phyloP scores from a whole-genome alignment of 2,888 invertebrate species.

The Aporophyla nigra region DNA sequence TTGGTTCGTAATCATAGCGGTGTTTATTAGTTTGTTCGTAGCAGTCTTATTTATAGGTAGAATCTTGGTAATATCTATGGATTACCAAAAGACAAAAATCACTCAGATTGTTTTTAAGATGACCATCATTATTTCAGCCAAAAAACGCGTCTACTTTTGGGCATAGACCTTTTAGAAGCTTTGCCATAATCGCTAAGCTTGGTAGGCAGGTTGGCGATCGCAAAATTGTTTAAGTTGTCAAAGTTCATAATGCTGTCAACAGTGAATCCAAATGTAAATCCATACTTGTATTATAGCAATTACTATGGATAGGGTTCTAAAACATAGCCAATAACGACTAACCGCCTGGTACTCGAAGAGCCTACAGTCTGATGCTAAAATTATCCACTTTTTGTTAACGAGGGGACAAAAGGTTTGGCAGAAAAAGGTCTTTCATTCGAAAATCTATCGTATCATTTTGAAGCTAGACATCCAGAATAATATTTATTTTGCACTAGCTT shows the following conservation, averaged over 20 bases:
- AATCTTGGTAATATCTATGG: background rate
- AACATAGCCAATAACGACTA: constrained; percentile 22
- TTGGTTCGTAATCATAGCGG: constrained; percentile 6
- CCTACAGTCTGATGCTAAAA: constrained; percentile 33
- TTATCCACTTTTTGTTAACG: constrained; percentile 44
- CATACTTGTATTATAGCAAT: background rate
- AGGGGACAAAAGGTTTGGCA: constrained; percentile 43
- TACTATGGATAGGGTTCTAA: background rate
- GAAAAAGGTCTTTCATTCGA: constrained; percentile 22
- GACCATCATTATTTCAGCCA: too few relatives aligned
- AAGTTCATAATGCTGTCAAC: background rate
- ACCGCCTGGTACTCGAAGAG: background rate
- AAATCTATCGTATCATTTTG: constrained; percentile 19
- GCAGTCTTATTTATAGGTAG: constrained; percentile 5
- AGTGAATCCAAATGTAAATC: background rate
- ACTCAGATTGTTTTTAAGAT: background rate
- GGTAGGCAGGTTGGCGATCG: too few relatives aligned
- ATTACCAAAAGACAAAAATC: background rate
- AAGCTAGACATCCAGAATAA: constrained; percentile 1
- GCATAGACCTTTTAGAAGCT: too few relatives aligned
- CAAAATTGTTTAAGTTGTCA: background rate
- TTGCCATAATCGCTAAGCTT: too few relatives aligned
- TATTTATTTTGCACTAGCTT: constrained; percentile 17
- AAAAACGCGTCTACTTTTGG: too few relatives aligned
- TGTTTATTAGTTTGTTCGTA: background rate